Evolutionary conservation across 2,797 vertebrate genomes (phyloP).

Genomic region (Lepus oiostolus): DNA sequence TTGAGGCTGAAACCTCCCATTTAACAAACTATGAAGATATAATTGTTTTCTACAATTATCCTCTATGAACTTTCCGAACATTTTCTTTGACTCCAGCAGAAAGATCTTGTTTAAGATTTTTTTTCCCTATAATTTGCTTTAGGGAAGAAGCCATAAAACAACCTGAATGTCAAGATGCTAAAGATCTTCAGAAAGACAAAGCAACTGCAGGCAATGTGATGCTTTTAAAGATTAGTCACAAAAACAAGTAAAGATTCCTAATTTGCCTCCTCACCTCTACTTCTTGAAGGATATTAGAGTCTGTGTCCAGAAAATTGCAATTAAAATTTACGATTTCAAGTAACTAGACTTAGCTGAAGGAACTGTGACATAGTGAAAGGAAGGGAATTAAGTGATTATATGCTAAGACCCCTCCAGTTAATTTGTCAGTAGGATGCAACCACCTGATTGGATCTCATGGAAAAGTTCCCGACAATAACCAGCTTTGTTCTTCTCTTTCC

Average conservation of each 20-base stretch:
- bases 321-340: neutral
- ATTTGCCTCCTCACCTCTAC: neutral
- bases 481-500: neutral
- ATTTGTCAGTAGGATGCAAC: neutral
- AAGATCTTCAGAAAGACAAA: neutral
- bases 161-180: neutral
- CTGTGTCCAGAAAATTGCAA: neutral
- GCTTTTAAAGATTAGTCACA: neutral
- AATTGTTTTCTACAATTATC: neutral
- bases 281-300: neutral
- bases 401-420: neutral
- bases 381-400: neutral
- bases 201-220: neutral
- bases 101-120: neutral
- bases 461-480: neutral
- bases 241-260: neutral
- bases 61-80: neutral
- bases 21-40: neutral
- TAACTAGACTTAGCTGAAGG: neutral
- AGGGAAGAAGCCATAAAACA: neutral
- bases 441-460: neutral
- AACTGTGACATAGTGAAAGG: neutral
- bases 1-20: neutral
- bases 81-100: neutral
- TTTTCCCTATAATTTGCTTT: neutral